Percentiles rank a stretch among this genome's conserved stretches.
Conservation (phyloP, 2,113 vertebrate species). For the Arothron firmamentum region DNA sequence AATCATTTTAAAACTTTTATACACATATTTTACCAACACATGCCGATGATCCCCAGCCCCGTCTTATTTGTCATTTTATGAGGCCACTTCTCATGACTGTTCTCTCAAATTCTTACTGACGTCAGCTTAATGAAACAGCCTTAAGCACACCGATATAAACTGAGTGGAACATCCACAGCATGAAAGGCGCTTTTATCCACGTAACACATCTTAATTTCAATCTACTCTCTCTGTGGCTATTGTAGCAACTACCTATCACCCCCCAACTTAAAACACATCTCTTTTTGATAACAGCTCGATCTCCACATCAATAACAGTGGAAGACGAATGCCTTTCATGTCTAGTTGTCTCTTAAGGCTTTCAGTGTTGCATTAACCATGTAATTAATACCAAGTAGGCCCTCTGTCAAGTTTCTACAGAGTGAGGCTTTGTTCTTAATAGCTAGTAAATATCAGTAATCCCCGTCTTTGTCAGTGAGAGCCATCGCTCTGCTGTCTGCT, state of each 20-base stretch:
- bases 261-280: slow-evolving; percentile 40
- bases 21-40: too few relatives aligned
- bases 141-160: neutral
- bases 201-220: slow-evolving; percentile 17
- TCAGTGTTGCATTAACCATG: slow-evolving; percentile 75
- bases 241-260: slow-evolving; percentile 12
- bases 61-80: neutral
- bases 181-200: slow-evolving; percentile 23
- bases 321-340: slow-evolving; percentile 72
- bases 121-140: slow-evolving; percentile 9
- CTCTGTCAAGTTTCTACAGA: slow-evolving; percentile 72
- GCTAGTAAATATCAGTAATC: slow-evolving; percentile 69
- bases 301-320: slow-evolving; percentile 65
- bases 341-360: slow-evolving; percentile 68
- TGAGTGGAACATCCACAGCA: neutral
- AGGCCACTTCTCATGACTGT: neutral
- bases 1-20: too few relatives aligned
- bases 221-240: slow-evolving; percentile 31
- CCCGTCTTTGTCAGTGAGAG: slow-evolving; percentile 58
- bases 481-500: slow-evolving; percentile 47
- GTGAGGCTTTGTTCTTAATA: slow-evolving; percentile 73
- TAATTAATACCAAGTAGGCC: slow-evolving; percentile 79
- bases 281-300: slow-evolving; percentile 48
- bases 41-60: too few relatives aligned
- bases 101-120: neutral